These are phyloP conservation scores for Alviniconcha marisindica DNA, from an alignment of 1,140 invertebrate genomes.

Conservation along the genomic window DNA sequence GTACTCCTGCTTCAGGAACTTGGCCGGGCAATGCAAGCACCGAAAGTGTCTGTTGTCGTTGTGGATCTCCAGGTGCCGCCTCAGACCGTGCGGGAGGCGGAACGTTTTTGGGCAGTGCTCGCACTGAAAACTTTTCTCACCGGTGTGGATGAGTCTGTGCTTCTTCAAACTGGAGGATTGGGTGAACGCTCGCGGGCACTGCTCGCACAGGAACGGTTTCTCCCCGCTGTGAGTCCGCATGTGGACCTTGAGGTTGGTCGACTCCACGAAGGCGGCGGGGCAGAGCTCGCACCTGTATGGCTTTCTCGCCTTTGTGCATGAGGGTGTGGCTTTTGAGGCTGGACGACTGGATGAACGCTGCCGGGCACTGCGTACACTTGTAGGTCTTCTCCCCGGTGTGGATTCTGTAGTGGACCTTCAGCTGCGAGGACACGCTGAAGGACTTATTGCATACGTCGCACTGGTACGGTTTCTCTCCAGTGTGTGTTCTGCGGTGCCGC, in stretches of 20 bases:
- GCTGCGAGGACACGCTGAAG: conserved; percentile 17
- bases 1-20: conserved; percentile 9
- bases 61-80: conserved; percentile 22
- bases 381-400: conserved; percentile 49
- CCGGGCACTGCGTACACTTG: conserved; percentile 47
- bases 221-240: conserved; percentile 44
- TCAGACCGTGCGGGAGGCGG: not conserved
- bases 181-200: conserved; percentile 42
- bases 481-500: conserved; percentile 43
- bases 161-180: conserved; percentile 37
- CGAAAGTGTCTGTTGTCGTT: not conserved
- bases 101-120: conserved; percentile 26
- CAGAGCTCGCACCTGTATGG: conserved; percentile 49
- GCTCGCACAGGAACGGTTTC: conserved; percentile 42
- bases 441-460: conserved; percentile 73
- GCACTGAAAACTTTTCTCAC: conserved; percentile 46
- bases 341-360: conserved; percentile 42
- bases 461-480: conserved; percentile 83
- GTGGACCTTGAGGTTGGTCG: conserved; percentile 36
- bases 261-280: conserved; percentile 14
- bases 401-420: conserved; percentile 36
- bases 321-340: conserved; percentile 40
- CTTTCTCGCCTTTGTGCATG: conserved; percentile 53
- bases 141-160: conserved; percentile 45
- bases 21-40: conserved; percentile 5